Evolutionary conservation across 2,113 vertebrate genomes (phyloP).

Genomic region (Balaeniceps rex): DNA sequence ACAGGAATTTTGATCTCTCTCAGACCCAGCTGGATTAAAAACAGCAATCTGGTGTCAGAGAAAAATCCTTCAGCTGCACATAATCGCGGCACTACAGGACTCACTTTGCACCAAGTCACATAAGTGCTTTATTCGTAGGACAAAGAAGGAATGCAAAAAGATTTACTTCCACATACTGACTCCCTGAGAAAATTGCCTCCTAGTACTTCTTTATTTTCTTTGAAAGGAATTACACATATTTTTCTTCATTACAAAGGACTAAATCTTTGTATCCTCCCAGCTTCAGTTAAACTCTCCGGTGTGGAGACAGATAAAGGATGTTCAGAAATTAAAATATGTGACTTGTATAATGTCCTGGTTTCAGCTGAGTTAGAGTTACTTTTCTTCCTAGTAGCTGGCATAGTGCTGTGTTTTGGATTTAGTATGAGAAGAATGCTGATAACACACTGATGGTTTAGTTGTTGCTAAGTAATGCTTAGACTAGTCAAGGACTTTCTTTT

Average conservation of each 20-base stretch:
- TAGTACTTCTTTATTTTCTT: not conserved
- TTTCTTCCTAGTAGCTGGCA: too few species aligned
- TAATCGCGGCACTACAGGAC: not conserved
- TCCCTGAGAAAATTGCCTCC: not conserved
- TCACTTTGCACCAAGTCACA: not conserved
- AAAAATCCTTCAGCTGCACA: not conserved
- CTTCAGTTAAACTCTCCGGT: not conserved
- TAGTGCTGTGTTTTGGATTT: too few species aligned
- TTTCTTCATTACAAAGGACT: slow-evolving; percentile 12
- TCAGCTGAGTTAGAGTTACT: too few species aligned
- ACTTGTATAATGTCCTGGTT: too few species aligned
- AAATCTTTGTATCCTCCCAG: slow-evolving; percentile 9
- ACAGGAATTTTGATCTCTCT: not conserved
- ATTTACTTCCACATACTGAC: not conserved
- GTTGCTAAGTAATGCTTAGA: too few species aligned
- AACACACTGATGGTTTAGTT: too few species aligned
- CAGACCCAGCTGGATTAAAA: not conserved
- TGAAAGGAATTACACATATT: slow-evolving; percentile 18
- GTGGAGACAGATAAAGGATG: not conserved
- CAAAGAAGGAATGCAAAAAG: not conserved
- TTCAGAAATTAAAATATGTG: slow-evolving; percentile 39
- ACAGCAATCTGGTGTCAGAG: not conserved
- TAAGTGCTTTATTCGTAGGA: not conserved
- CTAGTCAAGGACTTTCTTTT: too few species aligned
- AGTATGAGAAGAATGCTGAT: too few species aligned